Conservation (phyloP, 2,888 invertebrate genomes). For the Leistus spinibarbis region DNA sequence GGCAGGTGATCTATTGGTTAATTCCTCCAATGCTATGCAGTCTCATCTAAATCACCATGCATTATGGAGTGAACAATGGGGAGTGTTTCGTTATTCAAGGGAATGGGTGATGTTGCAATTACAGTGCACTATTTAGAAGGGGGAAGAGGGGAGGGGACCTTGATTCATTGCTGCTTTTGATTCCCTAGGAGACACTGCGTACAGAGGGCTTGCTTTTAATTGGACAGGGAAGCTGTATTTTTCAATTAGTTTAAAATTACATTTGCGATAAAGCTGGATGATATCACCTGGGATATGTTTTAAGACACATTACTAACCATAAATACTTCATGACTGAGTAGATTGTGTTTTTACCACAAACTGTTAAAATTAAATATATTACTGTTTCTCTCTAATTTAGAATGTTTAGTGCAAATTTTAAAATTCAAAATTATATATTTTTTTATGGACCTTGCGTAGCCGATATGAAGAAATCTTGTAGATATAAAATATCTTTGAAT, state of each 20-base stretch:
- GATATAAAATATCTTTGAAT: no score
- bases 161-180: slow-evolving; percentile 19
- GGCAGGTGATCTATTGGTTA: slow-evolving; percentile 28
- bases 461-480: no score
- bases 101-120: slow-evolving; percentile 9
- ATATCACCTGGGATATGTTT: neutral
- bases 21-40: slow-evolving; percentile 35
- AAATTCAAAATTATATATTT: no score
- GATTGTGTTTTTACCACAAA: neutral
- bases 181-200: neutral
- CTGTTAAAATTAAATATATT: no score
- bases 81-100: slow-evolving; percentile 41
- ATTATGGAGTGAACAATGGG: slow-evolving; percentile 55
- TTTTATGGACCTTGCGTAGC: no score
- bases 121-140: neutral
- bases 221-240: slow-evolving; percentile 11
- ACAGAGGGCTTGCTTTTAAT: neutral
- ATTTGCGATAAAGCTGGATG: slow-evolving; percentile 5
- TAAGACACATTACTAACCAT: neutral
- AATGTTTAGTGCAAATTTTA: no score
- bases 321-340: neutral
- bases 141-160: neutral
- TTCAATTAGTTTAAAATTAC: slow-evolving; percentile 29
- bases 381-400: no score
- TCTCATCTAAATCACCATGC: slow-evolving; percentile 52